Evolutionary conservation across 2,888 invertebrate species (phyloP).

Genomic region (Disparrhopalites patrizii): DNA sequence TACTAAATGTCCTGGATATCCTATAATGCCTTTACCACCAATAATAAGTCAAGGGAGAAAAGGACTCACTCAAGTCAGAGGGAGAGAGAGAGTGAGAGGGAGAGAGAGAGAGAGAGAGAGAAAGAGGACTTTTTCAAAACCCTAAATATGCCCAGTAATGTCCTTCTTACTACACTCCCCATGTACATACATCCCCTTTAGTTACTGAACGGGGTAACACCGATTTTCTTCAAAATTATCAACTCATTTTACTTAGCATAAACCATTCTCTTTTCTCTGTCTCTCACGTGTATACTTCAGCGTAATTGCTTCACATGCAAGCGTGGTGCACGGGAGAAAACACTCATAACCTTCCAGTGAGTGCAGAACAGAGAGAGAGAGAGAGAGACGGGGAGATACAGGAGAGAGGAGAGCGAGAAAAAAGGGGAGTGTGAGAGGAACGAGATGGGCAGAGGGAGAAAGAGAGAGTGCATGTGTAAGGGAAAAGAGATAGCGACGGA

Average conservation of each 20-base stretch:
- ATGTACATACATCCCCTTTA: no score
- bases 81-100: no score
- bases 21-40: not conserved
- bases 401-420: constrained; percentile 8
- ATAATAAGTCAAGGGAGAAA: not conserved
- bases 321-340: no score
- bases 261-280: not conserved
- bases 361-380: not conserved
- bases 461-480: no score
- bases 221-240: not conserved
- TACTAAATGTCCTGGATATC: constrained; percentile 8
- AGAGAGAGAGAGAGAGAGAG: no score
- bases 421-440: constrained; percentile 18
- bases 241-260: constrained; percentile 6
- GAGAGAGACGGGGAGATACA: no score
- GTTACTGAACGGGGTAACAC: constrained; percentile 2
- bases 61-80: not conserved
- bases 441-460: no score
- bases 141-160: no score
- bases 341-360: not conserved
- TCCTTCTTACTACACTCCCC: not conserved
- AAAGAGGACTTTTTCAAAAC: no score
- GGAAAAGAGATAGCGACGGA: no score
- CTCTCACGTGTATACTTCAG: not conserved
- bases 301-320: constrained; percentile 3